Base-by-base conservation (phyloP, 1,140 invertebrate genomes). In the Magallana gigas region DNA sequence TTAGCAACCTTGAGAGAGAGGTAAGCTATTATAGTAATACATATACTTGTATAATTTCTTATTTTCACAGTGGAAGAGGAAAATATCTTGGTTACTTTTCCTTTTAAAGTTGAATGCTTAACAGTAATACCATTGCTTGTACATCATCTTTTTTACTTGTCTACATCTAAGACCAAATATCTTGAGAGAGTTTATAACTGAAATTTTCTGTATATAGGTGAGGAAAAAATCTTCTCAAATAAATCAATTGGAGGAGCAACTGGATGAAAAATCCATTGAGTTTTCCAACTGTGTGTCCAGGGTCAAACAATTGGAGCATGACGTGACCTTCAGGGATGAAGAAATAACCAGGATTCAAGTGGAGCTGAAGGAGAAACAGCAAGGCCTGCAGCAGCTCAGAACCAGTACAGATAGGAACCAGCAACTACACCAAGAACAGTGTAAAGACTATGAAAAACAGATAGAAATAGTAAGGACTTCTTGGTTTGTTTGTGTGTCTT, bases 1-100 rank as follows among this genome's bases (percentile, higher is more conserved):
- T 93, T n/a, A 88, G 87, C 29, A 89, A 89, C 57, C 86, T 94
- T n/a, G 93, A 93, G 85, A 87, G 92, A 88, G 90, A 93, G 92
- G 91, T 94, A 82, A 64, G 48, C 16, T 57, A 18, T 11, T 83
- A 8, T 58, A 5, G n/a, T 83, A 36, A 23, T 6, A 80, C 7
- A 8, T 23, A 36, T 14, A 48, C 36, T 48, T 48, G 2, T 48
- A 48, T 48, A 48, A 5, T 48, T 48, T 48, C 36, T 48, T 48
- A 48, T 48, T 48, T 48, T 48, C 36, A 5, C 36, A 4, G 36
- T 48, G 36, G 36, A 48, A 48, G 36, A 48, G 36, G 5, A 48
- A 48, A 48, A 48, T 48, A 48, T 48, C 5, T 48, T 48, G 3
- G 1, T 36, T 23, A 48, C 36, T 48, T 4, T 48, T 48, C 36